These are phyloP conservation scores for Dendroctonus ponderosae DNA, from an alignment of 1,140 invertebrate genomes.

Conservation along the genomic window DNA sequence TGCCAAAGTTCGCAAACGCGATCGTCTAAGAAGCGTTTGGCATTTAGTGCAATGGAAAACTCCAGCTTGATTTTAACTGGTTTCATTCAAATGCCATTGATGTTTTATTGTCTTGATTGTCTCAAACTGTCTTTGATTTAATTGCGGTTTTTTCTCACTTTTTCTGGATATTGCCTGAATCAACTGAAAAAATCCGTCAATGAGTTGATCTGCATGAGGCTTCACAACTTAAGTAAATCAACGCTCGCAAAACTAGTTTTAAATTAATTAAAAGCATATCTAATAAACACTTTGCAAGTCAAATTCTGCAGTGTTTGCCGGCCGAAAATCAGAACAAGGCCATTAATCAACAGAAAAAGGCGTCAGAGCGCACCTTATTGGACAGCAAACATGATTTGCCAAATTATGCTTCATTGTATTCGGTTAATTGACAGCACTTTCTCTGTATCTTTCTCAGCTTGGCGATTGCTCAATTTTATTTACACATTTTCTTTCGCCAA, in stretches of 20 bases:
- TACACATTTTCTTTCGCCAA: conserved; percentile 5
- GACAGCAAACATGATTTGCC: neutral
- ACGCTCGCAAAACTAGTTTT: neutral
- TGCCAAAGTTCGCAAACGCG: conserved; percentile 5
- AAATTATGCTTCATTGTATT: conserved; percentile 16
- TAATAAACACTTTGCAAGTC: neutral
- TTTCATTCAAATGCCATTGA: too few species aligned
- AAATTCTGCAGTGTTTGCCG: conserved; percentile 1
- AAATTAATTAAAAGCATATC: conserved; percentile 4
- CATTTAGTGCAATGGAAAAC: too few species aligned
- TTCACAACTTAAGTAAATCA: too few species aligned
- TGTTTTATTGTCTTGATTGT: too few species aligned
- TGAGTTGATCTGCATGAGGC: too few species aligned
- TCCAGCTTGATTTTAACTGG: too few species aligned
- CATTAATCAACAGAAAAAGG: conserved; percentile 19
- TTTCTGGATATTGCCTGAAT: too few species aligned
- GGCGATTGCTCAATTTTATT: conserved; percentile 9
- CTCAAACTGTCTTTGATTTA: too few species aligned
- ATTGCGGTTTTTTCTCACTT: too few species aligned
- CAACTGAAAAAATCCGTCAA: too few species aligned
- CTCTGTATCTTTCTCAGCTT: neutral
- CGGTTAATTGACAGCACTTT: conserved; percentile 15
- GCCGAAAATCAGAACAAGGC: conserved; percentile 17
- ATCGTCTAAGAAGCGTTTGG: neutral
- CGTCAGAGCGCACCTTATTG: conserved; percentile 10